Percentiles rank a stretch among this genome's conserved stretches.
Conservation (phyloP, 2,888 invertebrate genomes). For the Cataglyphis altisquamis region DNA sequence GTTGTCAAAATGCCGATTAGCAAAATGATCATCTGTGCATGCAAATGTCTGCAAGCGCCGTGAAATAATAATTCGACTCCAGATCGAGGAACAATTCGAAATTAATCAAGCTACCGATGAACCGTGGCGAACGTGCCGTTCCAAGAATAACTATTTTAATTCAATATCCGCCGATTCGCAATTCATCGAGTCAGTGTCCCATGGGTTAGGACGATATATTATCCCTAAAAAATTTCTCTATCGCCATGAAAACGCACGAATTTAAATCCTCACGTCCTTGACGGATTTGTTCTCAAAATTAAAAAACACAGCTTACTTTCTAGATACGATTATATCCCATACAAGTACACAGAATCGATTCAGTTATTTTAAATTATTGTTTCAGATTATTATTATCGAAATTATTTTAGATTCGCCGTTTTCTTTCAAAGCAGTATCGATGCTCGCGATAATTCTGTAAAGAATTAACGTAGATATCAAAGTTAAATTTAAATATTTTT, state of each 20-base stretch:
- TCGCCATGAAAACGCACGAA: slow-evolving; percentile 21
- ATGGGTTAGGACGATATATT: slow-evolving; percentile 26
- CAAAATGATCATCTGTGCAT: slow-evolving; percentile 45
- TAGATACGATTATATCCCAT: background rate
- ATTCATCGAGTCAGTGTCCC: slow-evolving; percentile 55
- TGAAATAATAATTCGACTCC: slow-evolving; percentile 56
- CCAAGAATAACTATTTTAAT: slow-evolving; percentile 67
- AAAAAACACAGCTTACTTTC: slow-evolving; percentile 11
- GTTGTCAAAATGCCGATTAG: slow-evolving; percentile 27
- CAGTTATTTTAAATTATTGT: background rate
- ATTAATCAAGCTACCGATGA: slow-evolving; percentile 62
- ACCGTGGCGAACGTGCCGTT: slow-evolving; percentile 56
- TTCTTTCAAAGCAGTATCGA: background rate
- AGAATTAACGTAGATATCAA: background rate
- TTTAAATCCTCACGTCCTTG: slow-evolving; percentile 21
- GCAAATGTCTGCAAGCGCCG: slow-evolving; percentile 47
- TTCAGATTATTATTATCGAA: background rate
- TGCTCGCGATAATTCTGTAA: background rate
- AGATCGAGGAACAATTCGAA: slow-evolving; percentile 54
- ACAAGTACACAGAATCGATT: background rate
- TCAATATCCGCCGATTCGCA: slow-evolving; percentile 67
- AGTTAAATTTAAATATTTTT: slow-evolving; percentile 7
- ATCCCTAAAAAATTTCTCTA: slow-evolving; percentile 44
- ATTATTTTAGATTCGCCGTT: background rate
- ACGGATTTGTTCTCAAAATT: slow-evolving; percentile 11